Evolutionary conservation across 2,797 vertebrate genomes (phyloP), one percentile per base, ranked within the genome.

Genomic region (Sebastes minor): DNA sequence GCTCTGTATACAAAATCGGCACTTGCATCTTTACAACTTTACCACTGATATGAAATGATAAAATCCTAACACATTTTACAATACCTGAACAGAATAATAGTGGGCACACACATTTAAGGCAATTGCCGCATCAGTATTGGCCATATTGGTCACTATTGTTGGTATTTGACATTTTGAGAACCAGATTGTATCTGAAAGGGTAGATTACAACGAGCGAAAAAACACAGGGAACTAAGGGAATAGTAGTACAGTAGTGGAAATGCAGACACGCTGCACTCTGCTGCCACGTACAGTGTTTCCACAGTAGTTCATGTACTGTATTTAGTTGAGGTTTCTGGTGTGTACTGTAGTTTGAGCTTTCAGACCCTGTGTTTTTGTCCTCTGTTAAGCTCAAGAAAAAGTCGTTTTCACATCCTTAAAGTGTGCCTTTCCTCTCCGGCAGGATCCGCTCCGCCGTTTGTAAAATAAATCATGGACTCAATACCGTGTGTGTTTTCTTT

Each of bases 361-460:
- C 70, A 81, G 74, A 80, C 30, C 9, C 14, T 53, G 66, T 77
- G 33, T 38, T 38, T 76, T 77, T 49, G 18, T 74, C n/a, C 12
- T 80, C n/a, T 4, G 0, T 68, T 75, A 18, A 69, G 61, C 67
- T 90, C 46, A 82, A 71, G 33, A 74, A 70, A 52, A 61, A 33
- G 0, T 71, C 16, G 12, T 35, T 22, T 30, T 71, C 20, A 38
- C 71, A 71, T 49, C 68, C 66, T 61, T 69, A 38, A 88, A 72
- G 62, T 74, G 92, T 94, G 93, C 92, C 92, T 94, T 94, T 73
- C 81, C 72, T 68, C 55, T 72, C 14, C 27, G 71, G 71, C 77
- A 60, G 74, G 1, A 62, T 72, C 52, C 56, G 64, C 6, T 38
- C 82, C 83, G 71, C 76, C 60, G 10, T 77, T 82, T 91, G 86